Evolutionary conservation across 2,113 vertebrate genomes (phyloP).

Genomic region (Diadophis punctatus): DNA sequence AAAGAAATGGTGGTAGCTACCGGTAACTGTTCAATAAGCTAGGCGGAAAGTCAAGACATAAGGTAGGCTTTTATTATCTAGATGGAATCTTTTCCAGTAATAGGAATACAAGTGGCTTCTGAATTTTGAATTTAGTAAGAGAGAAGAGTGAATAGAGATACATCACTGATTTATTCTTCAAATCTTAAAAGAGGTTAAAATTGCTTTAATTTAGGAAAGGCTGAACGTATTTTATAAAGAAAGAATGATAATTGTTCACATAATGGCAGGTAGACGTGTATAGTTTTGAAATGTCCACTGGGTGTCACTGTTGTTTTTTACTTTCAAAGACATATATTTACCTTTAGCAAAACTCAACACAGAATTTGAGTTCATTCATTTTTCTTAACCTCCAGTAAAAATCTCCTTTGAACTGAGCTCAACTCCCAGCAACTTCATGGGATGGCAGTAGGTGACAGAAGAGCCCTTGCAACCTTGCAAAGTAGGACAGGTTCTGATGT

Average conservation of each 20-base stretch:
- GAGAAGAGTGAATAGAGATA: neutral
- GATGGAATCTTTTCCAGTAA: neutral
- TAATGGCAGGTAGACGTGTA: neutral
- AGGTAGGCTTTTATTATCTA: neutral
- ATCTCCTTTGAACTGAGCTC: neutral
- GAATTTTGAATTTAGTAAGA: neutral
- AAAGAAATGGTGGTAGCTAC: neutral
- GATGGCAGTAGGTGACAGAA: neutral
- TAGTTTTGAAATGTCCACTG: conserved; percentile 41
- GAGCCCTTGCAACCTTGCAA: neutral
- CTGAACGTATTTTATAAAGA: neutral
- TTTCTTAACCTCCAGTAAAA: neutral
- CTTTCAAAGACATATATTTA: conserved; percentile 6
- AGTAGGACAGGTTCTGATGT: neutral
- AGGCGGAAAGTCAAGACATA: neutral
- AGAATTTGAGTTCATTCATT: conserved; percentile 9
- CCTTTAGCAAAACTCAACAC: neutral
- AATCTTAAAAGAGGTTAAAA: neutral
- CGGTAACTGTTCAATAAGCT: neutral
- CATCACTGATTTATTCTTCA: neutral
- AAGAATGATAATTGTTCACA: neutral
- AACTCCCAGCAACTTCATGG: neutral
- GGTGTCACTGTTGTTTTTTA: conserved; percentile 54
- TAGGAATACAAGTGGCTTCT: neutral
- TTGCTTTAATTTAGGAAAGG: neutral